A percentile compares a stretch with the other conserved stretches of the same genome.
phyloP scores from a whole-genome alignment of 1,140 invertebrate species.

The Forficula auricularia region DNA sequence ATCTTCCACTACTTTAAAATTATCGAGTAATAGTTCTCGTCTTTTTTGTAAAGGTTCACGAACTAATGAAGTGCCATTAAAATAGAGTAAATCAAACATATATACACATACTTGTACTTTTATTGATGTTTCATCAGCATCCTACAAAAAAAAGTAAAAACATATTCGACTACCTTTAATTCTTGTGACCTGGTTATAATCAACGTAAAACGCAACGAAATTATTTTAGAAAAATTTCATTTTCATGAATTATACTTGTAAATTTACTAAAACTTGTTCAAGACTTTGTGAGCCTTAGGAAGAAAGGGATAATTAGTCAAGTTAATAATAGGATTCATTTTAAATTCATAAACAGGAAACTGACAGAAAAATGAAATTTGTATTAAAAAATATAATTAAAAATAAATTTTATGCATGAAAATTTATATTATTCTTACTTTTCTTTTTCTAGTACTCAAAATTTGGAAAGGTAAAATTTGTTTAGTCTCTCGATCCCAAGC shows the following conservation, averaged over 20 bases:
- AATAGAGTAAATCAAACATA: constrained; percentile 90
- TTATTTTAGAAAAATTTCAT: no score
- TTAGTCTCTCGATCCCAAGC: constrained; percentile 85
- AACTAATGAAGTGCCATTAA: constrained; percentile 81
- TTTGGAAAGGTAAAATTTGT: constrained; percentile 92
- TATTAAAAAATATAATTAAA: no score
- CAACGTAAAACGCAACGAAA: no score
- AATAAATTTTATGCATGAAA: no score
- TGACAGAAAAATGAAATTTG: no score
- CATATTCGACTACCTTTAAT: neutral
- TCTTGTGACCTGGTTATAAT: no score
- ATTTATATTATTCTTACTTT: constrained; percentile 41
- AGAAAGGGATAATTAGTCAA: no score
- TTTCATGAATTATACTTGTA: no score
- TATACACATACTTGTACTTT: constrained; percentile 96
- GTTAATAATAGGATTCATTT: no score
- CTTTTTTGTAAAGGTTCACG: constrained; percentile 58
- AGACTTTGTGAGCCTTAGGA: no score
- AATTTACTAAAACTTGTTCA: no score
- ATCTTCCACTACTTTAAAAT: constrained; percentile 62
- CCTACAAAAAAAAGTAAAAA: constrained; percentile 29
- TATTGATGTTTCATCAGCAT: constrained; percentile 73
- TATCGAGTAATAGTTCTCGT: constrained; percentile 50
- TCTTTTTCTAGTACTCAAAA: constrained; percentile 85
- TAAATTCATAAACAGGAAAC: no score